Conservation (phyloP, 2,113 vertebrate species). For the Percopsis transmontana region DNA sequence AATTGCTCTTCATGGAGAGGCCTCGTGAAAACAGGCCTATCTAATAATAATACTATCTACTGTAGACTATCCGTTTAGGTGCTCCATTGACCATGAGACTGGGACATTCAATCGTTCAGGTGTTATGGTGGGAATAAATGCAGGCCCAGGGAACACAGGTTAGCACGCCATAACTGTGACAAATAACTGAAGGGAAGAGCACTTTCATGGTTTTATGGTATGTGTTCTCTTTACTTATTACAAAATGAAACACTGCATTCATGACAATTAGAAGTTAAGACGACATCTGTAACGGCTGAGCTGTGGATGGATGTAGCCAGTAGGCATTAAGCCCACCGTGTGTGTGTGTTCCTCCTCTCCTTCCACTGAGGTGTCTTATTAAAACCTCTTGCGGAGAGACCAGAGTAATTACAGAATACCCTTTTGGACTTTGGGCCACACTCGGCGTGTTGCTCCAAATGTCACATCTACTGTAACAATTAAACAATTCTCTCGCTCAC, state of each 20-base stretch:
- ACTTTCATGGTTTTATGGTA: neutral
- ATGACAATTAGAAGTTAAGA: neutral
- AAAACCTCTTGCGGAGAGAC: conserved; percentile 71
- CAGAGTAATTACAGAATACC: conserved; percentile 71
- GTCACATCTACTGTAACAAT: conserved; percentile 74
- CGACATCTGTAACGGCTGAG: neutral
- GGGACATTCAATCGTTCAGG: neutral
- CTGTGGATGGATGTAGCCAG: too few species aligned
- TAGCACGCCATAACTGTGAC: conserved; percentile 20
- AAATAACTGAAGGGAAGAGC: conserved; percentile 10
- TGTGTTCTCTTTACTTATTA: conserved; percentile 1
- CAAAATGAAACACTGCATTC: conserved; percentile 7
- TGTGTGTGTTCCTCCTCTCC: neutral
- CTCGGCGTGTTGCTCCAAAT: conserved; percentile 72
- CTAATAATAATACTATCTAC: neutral
- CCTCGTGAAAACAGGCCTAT: neutral
- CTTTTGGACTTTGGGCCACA: conserved; percentile 76
- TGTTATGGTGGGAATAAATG: conserved; percentile 16
- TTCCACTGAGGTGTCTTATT: conserved; percentile 65
- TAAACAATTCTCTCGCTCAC: conserved; percentile 56
- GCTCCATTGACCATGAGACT: neutral
- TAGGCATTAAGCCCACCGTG: too few species aligned
- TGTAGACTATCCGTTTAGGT: neutral
- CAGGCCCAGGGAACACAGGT: neutral
- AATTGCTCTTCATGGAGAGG: conserved; percentile 5